Conservation (phyloP, 2,113 vertebrate genomes). For the Chunga burmeisteri region DNA sequence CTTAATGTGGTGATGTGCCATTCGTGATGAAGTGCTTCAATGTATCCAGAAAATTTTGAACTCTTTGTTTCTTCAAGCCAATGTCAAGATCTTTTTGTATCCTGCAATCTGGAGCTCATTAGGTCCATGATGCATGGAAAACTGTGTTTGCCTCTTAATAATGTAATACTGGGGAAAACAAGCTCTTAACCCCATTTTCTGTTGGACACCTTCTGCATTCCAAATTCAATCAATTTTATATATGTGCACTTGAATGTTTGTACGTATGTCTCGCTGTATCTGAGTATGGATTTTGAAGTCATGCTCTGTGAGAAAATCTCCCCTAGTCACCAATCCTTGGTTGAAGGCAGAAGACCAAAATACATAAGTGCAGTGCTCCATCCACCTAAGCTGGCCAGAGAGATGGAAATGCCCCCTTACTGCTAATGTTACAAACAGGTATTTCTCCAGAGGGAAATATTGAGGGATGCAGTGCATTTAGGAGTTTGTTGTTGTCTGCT, state of each 20-base stretch:
- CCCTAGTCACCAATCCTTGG: background rate
- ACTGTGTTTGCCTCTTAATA: background rate
- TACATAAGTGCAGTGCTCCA: background rate
- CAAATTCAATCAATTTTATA: background rate
- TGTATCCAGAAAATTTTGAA: background rate
- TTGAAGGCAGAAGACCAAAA: background rate
- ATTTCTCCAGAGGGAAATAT: slow-evolving; percentile 16
- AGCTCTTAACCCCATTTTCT: background rate
- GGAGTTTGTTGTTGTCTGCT: slow-evolving; percentile 34
- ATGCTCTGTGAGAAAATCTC: background rate
- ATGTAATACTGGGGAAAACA: background rate
- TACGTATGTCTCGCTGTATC: accelerated
- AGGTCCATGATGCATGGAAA: background rate
- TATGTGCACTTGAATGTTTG: background rate
- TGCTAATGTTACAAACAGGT: background rate
- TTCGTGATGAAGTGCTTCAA: background rate
- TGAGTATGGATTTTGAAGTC: background rate
- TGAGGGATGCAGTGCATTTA: slow-evolving; percentile 42
- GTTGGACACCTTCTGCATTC: background rate
- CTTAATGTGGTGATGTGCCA: background rate
- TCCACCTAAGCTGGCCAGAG: background rate
- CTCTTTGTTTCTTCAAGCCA: background rate
- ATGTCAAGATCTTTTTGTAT: slow-evolving; percentile 13
- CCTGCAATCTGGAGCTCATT: background rate
- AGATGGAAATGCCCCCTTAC: background rate